Percentiles rank a stretch among this genome's conserved stretches.
These are phyloP conservation scores for Axea sp. DNA, from an alignment of 2,888 invertebrate species.

Conservation along the genomic window DNA sequence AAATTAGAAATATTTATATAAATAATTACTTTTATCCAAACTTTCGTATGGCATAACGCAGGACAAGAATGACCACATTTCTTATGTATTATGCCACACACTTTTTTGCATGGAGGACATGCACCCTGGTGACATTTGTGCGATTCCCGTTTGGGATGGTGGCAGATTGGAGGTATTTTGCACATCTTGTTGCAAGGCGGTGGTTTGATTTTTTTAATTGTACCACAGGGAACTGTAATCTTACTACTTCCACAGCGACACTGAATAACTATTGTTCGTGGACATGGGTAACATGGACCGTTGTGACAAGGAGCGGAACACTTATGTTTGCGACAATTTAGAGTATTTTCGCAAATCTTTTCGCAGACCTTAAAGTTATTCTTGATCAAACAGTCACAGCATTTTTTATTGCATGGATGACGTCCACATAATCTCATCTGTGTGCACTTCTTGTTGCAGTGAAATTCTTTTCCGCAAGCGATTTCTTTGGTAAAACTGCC, in stretches of 20 bases:
- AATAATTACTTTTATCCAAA: constrained; percentile 82
- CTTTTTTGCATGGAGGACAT: constrained; percentile 90
- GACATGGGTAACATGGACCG: constrained; percentile 92
- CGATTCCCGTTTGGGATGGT: constrained; percentile 86
- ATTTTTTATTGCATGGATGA: constrained; percentile 89
- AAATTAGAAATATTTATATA: too few species aligned
- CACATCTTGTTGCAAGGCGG: constrained; percentile 89
- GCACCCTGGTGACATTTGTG: constrained; percentile 91
- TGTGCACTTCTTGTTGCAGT: constrained; percentile 94
- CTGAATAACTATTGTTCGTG: constrained; percentile 83
- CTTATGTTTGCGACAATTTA: constrained; percentile 93
- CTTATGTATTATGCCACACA: constrained; percentile 83
- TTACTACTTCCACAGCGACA: constrained; percentile 91
- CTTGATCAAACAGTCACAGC: constrained; percentile 74
- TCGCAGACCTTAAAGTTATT: constrained; percentile 83
- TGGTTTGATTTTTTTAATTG: constrained; percentile 87
- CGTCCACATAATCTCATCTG: constrained; percentile 89
- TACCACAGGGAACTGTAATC: constrained; percentile 91
- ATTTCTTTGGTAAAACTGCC: constrained; percentile 88
- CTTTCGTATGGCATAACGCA: constrained; percentile 87
- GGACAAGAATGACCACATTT: constrained; percentile 86
- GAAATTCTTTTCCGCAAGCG: constrained; percentile 91
- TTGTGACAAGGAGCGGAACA: constrained; percentile 89
- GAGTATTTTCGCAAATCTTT: constrained; percentile 88
- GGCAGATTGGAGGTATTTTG: constrained; percentile 90